Conservation (phyloP, 2,888 invertebrate species). For the Polydrusus tereticollis region DNA sequence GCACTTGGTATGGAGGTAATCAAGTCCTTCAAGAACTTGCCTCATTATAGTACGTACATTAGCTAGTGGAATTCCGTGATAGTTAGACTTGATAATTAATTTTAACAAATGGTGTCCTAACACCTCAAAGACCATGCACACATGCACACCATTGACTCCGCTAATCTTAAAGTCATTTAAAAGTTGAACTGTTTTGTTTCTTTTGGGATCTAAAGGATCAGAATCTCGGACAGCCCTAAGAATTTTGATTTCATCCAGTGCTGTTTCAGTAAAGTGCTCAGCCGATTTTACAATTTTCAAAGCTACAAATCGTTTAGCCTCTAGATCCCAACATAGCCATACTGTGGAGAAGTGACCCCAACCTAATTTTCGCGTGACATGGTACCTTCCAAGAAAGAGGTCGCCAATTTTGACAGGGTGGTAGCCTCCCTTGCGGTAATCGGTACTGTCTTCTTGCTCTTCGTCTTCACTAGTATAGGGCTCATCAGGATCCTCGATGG, state of each 20-base stretch:
- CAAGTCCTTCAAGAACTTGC: conserved; percentile 94
- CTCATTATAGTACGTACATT: conserved; percentile 96
- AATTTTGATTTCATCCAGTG: conserved; percentile 98
- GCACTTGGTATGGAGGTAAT: conserved; percentile 98
- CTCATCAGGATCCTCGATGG: conserved; percentile 80
- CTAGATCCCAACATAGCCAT: conserved; percentile 98
- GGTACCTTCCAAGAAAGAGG: conserved; percentile 91
- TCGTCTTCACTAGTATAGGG: conserved; percentile 91
- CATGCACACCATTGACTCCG: conserved; percentile 98
- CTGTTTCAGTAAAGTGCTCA: conserved; percentile 98
- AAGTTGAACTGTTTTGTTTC: conserved; percentile 97
- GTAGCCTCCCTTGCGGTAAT: conserved; percentile 98
- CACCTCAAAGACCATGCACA: conserved; percentile 99
- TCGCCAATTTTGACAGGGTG: conserved; percentile 99
- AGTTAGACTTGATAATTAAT: conserved; percentile 97
- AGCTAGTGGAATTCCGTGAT: conserved; percentile 94
- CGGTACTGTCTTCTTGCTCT: conserved; percentile 97
- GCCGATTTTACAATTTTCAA: conserved; percentile 99
- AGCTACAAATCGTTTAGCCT: conserved; percentile 96
- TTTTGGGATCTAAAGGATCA: conserved; percentile 91
- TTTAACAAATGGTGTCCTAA: conserved; percentile 98
- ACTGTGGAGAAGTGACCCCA: conserved; percentile 99
- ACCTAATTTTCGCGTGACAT: conserved; percentile 95
- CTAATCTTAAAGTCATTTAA: conserved; percentile 98
- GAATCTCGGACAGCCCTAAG: conserved; percentile 95